Percentiles rank a stretch among this genome's conserved stretches.
Evolutionary conservation across 2,888 invertebrate species (phyloP).

Genomic region (Lasioglossum vierecki): DNA sequence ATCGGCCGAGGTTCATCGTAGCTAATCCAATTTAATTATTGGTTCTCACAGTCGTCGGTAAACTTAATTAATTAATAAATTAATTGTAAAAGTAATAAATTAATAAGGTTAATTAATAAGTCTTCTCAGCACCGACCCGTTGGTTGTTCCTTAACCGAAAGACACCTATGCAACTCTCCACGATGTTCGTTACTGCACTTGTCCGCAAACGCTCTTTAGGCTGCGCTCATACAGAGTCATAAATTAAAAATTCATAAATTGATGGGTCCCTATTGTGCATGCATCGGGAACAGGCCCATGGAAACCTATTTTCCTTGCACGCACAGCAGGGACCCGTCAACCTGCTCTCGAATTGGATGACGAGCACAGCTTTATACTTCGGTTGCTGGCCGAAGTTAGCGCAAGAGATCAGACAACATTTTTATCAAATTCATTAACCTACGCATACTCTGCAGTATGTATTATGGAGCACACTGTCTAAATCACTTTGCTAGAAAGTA

Average conservation of each 20-base stretch:
- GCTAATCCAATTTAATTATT: background rate
- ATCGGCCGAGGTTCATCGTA: background rate
- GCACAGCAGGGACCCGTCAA: no score
- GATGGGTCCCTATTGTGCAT: no score
- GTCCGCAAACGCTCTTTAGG: background rate
- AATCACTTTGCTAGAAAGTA: background rate
- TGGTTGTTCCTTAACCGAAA: background rate
- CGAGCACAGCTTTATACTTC: no score
- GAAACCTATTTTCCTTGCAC: no score
- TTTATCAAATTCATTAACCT: background rate
- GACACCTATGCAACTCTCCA: background rate
- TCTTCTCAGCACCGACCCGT: conserved; percentile 38
- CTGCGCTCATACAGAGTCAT: no score
- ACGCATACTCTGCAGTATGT: background rate
- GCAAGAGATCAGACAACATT: background rate
- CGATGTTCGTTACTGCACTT: conserved; percentile 1
- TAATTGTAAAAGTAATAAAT: no score
- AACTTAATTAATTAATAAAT: no score
- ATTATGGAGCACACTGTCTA: background rate
- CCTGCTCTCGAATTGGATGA: no score
- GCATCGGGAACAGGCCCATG: no score
- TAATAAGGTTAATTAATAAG: background rate
- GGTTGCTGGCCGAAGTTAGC: background rate
- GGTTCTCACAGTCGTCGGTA: background rate
- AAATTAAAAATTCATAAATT: no score